phyloP scores from a whole-genome alignment of 1,140 invertebrate genomes.

The Streblospio benedicti region DNA sequence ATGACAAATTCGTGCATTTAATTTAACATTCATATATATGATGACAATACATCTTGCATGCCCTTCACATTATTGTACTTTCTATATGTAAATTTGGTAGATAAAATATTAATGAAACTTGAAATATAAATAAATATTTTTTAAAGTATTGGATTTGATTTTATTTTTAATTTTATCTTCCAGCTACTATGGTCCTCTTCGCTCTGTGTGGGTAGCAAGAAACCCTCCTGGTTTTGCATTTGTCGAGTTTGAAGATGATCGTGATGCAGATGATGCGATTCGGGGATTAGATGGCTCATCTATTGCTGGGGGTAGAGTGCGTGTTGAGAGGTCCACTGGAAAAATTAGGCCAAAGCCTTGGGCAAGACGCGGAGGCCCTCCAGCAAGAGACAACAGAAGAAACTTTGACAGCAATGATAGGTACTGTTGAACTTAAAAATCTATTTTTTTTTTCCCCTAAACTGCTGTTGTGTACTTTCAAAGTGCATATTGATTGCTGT shows the following conservation, averaged over 20 bases:
- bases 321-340: slow-evolving; percentile 85
- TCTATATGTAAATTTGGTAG: no score
- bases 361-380: slow-evolving; percentile 49
- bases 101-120: no score
- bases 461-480: no score
- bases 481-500: no score
- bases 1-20: no score
- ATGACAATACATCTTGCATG: no score
- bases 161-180: no score
- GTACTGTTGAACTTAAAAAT: no score
- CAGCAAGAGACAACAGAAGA: slow-evolving; percentile 31
- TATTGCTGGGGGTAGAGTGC: slow-evolving; percentile 81
- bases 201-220: slow-evolving; percentile 88
- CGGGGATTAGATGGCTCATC: slow-evolving; percentile 87
- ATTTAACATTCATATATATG: no score
- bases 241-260: slow-evolving; percentile 87
- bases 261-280: slow-evolving; percentile 90
- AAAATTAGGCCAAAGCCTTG: slow-evolving; percentile 50
- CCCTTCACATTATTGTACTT: no score
- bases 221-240: slow-evolving; percentile 82
- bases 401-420: slow-evolving; percentile 70
- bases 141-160: no score
- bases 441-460: slow-evolving; percentile 57
- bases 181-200: slow-evolving; percentile 70
- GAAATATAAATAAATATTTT: no score